Evolutionary conservation across 2,113 vertebrate species (phyloP), one percentile per base, ranked within the genome.

Genomic region (Riparia riparia): DNA sequence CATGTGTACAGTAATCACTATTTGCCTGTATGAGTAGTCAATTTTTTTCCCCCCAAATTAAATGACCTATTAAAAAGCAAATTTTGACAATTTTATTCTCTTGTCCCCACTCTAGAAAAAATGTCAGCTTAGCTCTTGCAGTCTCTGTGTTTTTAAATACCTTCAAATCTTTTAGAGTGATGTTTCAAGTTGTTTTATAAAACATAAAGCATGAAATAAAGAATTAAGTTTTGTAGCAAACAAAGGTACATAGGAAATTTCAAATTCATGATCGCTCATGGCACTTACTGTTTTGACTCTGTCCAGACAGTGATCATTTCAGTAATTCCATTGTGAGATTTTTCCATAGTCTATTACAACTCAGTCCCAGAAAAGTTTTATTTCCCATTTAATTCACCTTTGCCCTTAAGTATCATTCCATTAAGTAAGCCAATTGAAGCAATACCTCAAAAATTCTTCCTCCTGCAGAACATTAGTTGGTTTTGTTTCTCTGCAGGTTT

Each of bases 401-500:
- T n/a, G 21, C 13, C 7, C 19, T 50, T 19, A 56, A 29, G 8
- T 64, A n/a, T 80, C 6, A 58, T 64, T 42, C 69, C 56, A 44
- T 80, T 61, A 49, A 6, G 60, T 72, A 12, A 6, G 17, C 41
- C 17, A 66, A 37, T 45, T 70, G 32, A 49, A 84, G 19, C 18
- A 84, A 44, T 5, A 4, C 9, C 13, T 84, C 21, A 41, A 9
- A 39, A 9, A 39, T 54, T 74, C 44, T 54, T 74, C 8, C 19
- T 17, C 4, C 20, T 70, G 50, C 11, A 77, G n/a, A 81, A 32
- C 0, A 0, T 37, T 1, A 41, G 12, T 11, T 29, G 8, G 2
- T 18, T 89, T 87, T 42, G 8, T 45, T 73, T 81, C 16, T 26
- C 32, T 54, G 39, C 18, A 53, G 1, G 0, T 41, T 84, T 31